Evolutionary conservation across 2,797 vertebrate genomes (phyloP).

Genomic region (Rhinatrema bivittatum): DNA sequence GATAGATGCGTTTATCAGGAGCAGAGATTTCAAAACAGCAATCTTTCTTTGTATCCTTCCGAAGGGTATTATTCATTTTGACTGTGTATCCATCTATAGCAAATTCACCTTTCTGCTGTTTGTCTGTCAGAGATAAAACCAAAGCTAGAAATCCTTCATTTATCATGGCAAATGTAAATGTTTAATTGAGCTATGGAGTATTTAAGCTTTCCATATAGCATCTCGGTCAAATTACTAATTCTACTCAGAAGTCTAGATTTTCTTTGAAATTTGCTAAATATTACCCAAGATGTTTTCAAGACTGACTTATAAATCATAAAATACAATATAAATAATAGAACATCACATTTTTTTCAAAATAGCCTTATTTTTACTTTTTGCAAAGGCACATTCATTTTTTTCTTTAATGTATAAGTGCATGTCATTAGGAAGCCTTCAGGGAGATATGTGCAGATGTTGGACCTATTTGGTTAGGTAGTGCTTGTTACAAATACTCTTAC

Average conservation of each 20-base stretch:
- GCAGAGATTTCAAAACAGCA: constrained; percentile 93
- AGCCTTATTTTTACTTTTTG: too few relatives aligned
- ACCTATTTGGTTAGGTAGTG: constrained; percentile 29
- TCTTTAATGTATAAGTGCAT: neutral
- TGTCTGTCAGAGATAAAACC: constrained; percentile 73
- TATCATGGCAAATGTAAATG: constrained; percentile 25
- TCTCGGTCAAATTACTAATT: too few relatives aligned
- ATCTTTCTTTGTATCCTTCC: constrained; percentile 92
- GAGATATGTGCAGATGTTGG: constrained; percentile 23
- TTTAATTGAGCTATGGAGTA: constrained; percentile 28
- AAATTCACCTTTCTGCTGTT: constrained; percentile 97
- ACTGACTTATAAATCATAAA: too few relatives aligned
- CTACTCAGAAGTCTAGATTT: too few relatives aligned
- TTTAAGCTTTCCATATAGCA: too few relatives aligned
- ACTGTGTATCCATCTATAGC: constrained; percentile 81
- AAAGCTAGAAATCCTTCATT: constrained; percentile 47
- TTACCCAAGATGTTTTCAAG: too few relatives aligned
- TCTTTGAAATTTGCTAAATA: too few relatives aligned
- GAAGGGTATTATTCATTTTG: constrained; percentile 80
- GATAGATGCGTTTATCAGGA: constrained; percentile 90
- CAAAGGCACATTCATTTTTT: too few relatives aligned
- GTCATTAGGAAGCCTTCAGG: constrained; percentile 15
- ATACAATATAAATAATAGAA: too few relatives aligned
- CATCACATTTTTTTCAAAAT: too few relatives aligned
- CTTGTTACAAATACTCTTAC: constrained; percentile 21